phyloP scores from a whole-genome alignment of 53 echinoderm and acorn worm species.

The Henricia sp. region DNA sequence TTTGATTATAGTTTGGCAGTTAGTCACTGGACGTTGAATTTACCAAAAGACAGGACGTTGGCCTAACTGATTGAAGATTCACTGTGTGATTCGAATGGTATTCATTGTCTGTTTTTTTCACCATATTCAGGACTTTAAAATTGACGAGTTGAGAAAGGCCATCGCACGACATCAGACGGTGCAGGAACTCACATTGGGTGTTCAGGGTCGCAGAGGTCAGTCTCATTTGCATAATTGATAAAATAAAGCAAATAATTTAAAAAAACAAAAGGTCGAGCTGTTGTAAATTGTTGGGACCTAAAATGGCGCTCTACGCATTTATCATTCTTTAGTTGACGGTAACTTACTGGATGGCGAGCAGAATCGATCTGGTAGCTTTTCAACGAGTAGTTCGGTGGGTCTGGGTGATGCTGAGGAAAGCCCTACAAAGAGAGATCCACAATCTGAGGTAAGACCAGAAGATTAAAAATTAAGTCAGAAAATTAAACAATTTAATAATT shows the following conservation, averaged over 20 bases:
- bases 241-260: not conserved
- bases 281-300: not conserved
- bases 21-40: no score
- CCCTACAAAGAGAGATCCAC: not conserved
- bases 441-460: conserved; percentile 32
- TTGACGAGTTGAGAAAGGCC: conserved; percentile 79
- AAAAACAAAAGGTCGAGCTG: not conserved
- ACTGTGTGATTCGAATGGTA: no score
- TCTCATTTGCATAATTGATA: conserved; percentile 23
- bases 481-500: no score
- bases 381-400: conserved; percentile 81
- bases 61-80: no score
- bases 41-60: no score
- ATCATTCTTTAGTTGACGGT: conserved; percentile 70
- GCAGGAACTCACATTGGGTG: conserved; percentile 76
- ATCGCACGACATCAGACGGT: conserved; percentile 77
- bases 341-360: conserved; percentile 68
- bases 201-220: conserved; percentile 76
- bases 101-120: no score
- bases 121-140: conserved; percentile 77
- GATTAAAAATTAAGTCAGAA: no score
- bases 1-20: no score
- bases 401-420: conserved; percentile 74
- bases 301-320: no score
- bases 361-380: conserved; percentile 79